Conservation (phyloP, 2,113 vertebrate genomes). For the Carollia perspicillata region DNA sequence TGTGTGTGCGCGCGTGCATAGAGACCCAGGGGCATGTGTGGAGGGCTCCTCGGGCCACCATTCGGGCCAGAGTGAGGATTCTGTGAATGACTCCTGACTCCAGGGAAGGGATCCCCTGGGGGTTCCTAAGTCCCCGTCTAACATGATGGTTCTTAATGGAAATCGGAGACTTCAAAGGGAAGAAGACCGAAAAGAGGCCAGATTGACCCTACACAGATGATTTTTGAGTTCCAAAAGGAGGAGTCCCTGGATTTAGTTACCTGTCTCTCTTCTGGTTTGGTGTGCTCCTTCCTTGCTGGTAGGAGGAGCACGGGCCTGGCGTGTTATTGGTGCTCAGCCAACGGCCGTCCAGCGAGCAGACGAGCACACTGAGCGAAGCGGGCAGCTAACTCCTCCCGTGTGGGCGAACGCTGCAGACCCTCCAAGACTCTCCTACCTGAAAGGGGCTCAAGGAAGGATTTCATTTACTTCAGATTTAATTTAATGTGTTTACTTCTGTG, state of each 20-base stretch:
- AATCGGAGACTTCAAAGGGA: not conserved
- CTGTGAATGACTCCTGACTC: not conserved
- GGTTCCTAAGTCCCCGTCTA: not conserved
- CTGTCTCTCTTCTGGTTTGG: not conserved
- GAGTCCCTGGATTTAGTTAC: not conserved
- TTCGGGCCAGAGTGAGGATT: not conserved
- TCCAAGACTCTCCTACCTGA: not conserved
- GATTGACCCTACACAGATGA: not conserved
- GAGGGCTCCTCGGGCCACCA: not conserved
- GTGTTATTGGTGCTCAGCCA: accelerated
- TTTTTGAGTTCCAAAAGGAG: not conserved
- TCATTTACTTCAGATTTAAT: not conserved
- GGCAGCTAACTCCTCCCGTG: not conserved
- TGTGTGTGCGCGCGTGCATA: too few species aligned
- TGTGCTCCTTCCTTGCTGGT: not conserved
- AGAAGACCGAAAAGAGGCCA: not conserved
- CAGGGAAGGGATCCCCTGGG: not conserved
- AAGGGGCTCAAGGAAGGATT: not conserved
- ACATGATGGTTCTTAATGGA: not conserved
- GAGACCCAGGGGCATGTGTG: too few species aligned
- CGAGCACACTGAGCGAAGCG: too few species aligned
- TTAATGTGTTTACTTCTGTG: not conserved
- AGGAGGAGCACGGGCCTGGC: not conserved
- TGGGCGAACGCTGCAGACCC: not conserved
- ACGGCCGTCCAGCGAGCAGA: not conserved